Percentiles rank a stretch among this genome's conserved stretches.
These are phyloP conservation scores for Tetragonula clypearis DNA, from an alignment of 1,140 invertebrate genomes.

Conservation along the genomic window DNA sequence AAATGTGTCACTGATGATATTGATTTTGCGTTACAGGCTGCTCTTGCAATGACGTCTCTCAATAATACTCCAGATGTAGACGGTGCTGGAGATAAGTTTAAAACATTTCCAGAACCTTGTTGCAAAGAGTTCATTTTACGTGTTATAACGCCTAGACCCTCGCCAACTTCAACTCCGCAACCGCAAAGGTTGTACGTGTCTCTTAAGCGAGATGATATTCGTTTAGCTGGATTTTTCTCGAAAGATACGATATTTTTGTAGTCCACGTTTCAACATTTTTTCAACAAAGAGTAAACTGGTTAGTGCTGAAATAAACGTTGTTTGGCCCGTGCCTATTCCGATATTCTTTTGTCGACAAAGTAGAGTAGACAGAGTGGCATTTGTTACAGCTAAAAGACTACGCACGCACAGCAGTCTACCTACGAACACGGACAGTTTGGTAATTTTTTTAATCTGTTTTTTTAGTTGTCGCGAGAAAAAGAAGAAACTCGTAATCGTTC, in stretches of 20 bases:
- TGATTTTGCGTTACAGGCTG: slow-evolving; percentile 67
- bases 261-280: slow-evolving; percentile 25
- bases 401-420: no score
- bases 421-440: no score
- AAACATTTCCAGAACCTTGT: slow-evolving; percentile 82
- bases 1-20: neutral
- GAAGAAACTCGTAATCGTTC: no score
- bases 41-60: slow-evolving; percentile 73
- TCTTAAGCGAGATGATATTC: slow-evolving; percentile 85
- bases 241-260: slow-evolving; percentile 87
- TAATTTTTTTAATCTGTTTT: no score
- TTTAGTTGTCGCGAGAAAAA: no score
- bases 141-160: slow-evolving; percentile 84
- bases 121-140: slow-evolving; percentile 88
- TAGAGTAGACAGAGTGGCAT: no score
- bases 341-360: neutral
- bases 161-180: slow-evolving; percentile 83
- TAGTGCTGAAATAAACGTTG: neutral
- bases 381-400: no score
- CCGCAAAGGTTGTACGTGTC: slow-evolving; percentile 87
- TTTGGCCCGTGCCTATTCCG: neutral
- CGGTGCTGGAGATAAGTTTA: slow-evolving; percentile 63
- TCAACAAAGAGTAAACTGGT: neutral
- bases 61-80: slow-evolving; percentile 61
- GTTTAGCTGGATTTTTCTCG: slow-evolving; percentile 87